These are phyloP conservation scores for Thripadectes ignobilis DNA, from an alignment of 2,797 vertebrate species.

Conservation along the genomic window DNA sequence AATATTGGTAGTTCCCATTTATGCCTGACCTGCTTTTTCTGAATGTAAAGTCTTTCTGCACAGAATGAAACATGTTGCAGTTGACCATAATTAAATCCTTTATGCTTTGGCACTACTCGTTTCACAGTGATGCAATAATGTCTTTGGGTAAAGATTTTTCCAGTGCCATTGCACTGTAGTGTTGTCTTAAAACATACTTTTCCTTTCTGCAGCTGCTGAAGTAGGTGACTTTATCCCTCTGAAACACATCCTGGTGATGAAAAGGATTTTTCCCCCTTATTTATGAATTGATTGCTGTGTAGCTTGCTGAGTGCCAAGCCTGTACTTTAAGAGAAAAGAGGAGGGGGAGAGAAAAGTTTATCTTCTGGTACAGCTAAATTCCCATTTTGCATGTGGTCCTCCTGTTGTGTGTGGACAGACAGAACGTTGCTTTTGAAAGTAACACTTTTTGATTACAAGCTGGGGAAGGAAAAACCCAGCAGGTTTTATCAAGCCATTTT, in stretches of 20 bases:
- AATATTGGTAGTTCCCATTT: not conserved
- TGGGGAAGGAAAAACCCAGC: not conserved
- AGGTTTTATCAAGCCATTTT: slow-evolving; percentile 29
- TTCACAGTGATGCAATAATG: not conserved
- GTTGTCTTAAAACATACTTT: not conserved
- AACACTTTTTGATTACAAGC: not conserved
- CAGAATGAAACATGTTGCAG: not conserved
- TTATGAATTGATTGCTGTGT: not conserved
- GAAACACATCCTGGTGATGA: not conserved
- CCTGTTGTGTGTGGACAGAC: not conserved
- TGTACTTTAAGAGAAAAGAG: not conserved
- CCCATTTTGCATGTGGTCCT: not conserved
- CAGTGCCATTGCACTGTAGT: not conserved
- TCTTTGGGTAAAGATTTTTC: not conserved
- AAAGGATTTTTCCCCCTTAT: not conserved
- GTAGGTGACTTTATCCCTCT: not conserved
- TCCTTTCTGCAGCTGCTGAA: not conserved
- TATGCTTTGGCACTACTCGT: not conserved
- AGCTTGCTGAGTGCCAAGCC: not conserved
- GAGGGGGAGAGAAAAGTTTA: not conserved
- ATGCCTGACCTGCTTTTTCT: not conserved
- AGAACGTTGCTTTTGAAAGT: not conserved
- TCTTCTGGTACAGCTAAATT: not conserved
- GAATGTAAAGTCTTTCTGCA: not conserved
- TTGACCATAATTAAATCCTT: not conserved